phyloP scores from a whole-genome alignment of 2,888 invertebrate species.

The Trissoscelio sp. region DNA sequence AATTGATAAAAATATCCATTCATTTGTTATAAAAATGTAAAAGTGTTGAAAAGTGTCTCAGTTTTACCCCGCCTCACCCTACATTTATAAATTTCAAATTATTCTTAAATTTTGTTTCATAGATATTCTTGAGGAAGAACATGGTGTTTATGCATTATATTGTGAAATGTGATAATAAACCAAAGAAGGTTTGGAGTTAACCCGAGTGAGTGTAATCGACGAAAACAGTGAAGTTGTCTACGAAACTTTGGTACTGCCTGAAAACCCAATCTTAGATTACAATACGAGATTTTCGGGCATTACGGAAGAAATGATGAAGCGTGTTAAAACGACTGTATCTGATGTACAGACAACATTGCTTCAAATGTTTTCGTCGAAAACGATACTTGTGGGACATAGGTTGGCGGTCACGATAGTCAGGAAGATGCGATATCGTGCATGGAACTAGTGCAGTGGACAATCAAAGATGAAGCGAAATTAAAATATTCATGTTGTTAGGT shows the following conservation, averaged over 20 bases:
- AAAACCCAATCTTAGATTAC: background rate
- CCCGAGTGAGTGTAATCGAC: background rate
- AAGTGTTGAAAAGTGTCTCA: too few relatives aligned
- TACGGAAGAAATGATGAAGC: constrained; percentile 92
- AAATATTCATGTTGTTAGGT: too few relatives aligned
- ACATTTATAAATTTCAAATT: too few relatives aligned
- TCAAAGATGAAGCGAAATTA: too few relatives aligned
- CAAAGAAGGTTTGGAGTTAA: background rate
- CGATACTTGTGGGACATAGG: constrained; percentile 98
- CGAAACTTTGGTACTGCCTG: background rate
- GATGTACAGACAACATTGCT: constrained; percentile 96
- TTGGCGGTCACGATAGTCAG: too few relatives aligned
- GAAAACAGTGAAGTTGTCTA: background rate
- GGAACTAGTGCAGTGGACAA: too few relatives aligned
- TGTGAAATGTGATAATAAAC: background rate
- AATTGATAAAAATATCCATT: too few relatives aligned
- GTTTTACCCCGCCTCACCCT: too few relatives aligned
- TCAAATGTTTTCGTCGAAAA: constrained; percentile 93
- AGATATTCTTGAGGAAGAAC: too few relatives aligned
- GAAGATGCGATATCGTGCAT: too few relatives aligned
- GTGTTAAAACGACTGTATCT: constrained; percentile 90
- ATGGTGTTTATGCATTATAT: background rate
- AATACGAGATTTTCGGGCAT: constrained; percentile 93
- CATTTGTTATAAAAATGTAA: too few relatives aligned
- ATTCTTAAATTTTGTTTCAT: too few relatives aligned